phyloP scores from a whole-genome alignment of 2,113 vertebrate genomes.

The Platysteira castanea region DNA sequence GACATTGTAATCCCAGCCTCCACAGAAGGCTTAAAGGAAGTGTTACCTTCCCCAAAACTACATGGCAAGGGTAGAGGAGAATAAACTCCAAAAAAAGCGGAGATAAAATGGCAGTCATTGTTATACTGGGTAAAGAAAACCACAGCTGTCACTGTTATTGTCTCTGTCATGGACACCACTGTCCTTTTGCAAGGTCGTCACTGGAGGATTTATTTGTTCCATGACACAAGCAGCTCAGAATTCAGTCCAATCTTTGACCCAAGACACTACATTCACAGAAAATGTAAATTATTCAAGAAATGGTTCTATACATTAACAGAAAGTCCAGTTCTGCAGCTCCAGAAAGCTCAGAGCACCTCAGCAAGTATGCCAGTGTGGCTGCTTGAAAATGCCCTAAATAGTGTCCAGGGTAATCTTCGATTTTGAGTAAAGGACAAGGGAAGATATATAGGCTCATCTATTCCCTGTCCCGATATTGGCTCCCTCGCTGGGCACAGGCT shows the following conservation, averaged over 20 bases:
- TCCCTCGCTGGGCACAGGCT: background rate
- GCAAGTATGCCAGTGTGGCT: background rate
- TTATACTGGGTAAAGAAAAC: background rate
- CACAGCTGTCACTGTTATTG: fast-evolving
- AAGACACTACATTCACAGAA: background rate
- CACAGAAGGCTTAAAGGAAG: background rate
- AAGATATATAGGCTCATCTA: background rate
- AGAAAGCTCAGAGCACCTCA: background rate
- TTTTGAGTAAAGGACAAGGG: background rate
- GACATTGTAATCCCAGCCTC: background rate
- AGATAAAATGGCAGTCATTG: background rate
- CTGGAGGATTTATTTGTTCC: background rate
- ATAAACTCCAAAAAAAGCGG: background rate
- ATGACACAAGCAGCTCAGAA: background rate
- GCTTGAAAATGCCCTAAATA: background rate
- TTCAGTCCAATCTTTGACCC: background rate
- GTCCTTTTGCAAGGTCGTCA: background rate
- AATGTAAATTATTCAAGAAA: background rate
- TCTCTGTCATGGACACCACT: fast-evolving
- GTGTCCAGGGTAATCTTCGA: background rate
- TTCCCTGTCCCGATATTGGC: fast-evolving
- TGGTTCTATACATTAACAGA: background rate
- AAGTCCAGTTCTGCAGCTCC: background rate
- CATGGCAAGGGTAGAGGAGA: background rate
- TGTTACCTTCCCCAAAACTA: background rate